Conservation (phyloP, 2,797 vertebrate genomes). For the Sebastes taczanowskii region DNA sequence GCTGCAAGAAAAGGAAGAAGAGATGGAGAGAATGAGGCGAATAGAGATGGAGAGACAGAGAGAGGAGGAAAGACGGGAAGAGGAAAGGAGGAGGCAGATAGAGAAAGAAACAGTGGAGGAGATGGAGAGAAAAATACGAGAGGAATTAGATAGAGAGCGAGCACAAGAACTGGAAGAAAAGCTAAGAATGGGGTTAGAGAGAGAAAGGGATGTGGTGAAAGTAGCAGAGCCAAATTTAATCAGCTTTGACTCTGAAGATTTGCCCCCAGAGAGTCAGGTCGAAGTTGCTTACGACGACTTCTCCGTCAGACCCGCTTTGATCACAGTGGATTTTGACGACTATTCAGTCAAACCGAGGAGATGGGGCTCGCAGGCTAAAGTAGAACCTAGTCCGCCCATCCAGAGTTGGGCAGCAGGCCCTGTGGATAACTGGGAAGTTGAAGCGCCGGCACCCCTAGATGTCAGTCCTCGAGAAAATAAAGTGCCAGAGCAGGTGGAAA, state of each 20-base stretch:
- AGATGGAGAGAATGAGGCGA: constrained; percentile 7
- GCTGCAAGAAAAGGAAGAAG: neutral
- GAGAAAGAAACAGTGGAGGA: constrained; percentile 21
- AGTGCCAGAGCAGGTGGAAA: constrained; percentile 4
- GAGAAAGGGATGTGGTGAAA: neutral
- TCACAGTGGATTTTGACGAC: constrained; percentile 64
- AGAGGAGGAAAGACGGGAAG: neutral
- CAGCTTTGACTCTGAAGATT: constrained; percentile 47
- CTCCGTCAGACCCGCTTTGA: constrained; percentile 46
- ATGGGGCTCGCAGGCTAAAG: constrained; percentile 40
- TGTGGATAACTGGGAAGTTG: neutral
- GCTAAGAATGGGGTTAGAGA: constrained; percentile 8
- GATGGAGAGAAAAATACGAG: constrained; percentile 24
- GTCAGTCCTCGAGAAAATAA: neutral
- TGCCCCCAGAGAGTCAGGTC: neutral
- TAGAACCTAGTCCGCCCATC: neutral
- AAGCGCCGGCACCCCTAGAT: neutral
- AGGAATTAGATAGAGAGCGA: constrained; percentile 27
- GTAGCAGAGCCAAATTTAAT: constrained; percentile 30
- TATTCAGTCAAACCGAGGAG: constrained; percentile 71
- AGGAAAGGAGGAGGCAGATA: constrained; percentile 14
- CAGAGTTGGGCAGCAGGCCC: neutral
- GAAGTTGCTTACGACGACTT: constrained; percentile 65
- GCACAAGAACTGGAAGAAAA: constrained; percentile 25
- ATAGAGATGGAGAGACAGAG: constrained; percentile 3